phyloP scores from a whole-genome alignment of 2,888 invertebrate genomes.

The Sesia bembeciformis region DNA sequence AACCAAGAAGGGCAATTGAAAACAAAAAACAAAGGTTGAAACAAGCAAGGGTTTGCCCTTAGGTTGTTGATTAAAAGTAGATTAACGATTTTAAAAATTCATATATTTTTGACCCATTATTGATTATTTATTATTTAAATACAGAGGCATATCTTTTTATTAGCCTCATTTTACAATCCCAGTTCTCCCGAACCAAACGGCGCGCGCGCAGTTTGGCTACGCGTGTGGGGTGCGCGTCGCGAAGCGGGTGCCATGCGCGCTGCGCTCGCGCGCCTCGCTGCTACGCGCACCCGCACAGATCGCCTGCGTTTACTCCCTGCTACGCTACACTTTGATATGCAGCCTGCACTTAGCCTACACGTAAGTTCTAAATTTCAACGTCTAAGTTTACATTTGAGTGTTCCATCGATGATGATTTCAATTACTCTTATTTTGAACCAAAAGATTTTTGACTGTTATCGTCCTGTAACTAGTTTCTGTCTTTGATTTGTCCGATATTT shows the following conservation, averaged over 20 bases:
- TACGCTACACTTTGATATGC: slow-evolving; percentile 80
- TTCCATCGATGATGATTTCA: too few species aligned
- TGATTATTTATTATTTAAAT: not conserved
- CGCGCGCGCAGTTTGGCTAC: slow-evolving; percentile 43
- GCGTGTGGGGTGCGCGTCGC: slow-evolving; percentile 50
- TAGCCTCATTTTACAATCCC: not conserved
- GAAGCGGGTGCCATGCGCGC: slow-evolving; percentile 49
- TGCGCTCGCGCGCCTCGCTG: slow-evolving; percentile 45
- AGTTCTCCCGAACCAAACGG: slow-evolving; percentile 37
- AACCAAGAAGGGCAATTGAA: too few species aligned
- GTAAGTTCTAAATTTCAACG: slow-evolving; percentile 50
- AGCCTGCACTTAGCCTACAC: slow-evolving; percentile 80
- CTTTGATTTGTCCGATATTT: too few species aligned
- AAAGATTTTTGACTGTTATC: too few species aligned
- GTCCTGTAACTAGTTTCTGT: too few species aligned
- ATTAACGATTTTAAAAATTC: too few species aligned
- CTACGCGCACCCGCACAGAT: slow-evolving; percentile 26
- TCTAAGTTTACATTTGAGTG: too few species aligned
- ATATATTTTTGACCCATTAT: too few species aligned
- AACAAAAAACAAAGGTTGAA: too few species aligned
- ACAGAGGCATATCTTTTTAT: not conserved
- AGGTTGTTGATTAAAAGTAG: too few species aligned
- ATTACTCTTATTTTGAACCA: too few species aligned
- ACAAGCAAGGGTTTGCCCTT: too few species aligned
- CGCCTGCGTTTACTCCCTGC: slow-evolving; percentile 64